A percentile compares a stretch with the other conserved stretches of the same genome.
phyloP scores from a whole-genome alignment of 2,797 vertebrate species.

The Pempheris klunzingeri region DNA sequence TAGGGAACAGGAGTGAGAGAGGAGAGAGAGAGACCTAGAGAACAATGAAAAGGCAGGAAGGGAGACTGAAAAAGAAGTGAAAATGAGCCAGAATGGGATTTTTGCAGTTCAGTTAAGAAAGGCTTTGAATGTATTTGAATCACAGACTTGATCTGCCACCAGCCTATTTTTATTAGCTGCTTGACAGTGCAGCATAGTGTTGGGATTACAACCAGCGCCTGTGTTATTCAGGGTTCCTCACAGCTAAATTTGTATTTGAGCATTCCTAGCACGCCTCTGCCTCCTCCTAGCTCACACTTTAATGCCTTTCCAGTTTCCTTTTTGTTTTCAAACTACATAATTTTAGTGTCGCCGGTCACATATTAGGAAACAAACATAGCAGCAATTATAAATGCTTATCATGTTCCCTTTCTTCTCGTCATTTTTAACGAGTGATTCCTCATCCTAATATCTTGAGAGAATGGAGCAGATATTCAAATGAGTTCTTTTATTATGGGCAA shows the following conservation, averaged over 20 bases:
- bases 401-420: slow-evolving; percentile 58
- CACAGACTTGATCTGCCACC: slow-evolving; percentile 85
- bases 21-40: slow-evolving; percentile 69
- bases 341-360: slow-evolving; percentile 80
- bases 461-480: slow-evolving; percentile 83
- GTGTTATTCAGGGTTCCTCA: slow-evolving; percentile 82
- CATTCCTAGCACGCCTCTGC: slow-evolving; percentile 76
- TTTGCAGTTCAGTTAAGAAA: slow-evolving; percentile 84
- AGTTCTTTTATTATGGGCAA: slow-evolving; percentile 82
- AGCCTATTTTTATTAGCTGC: slow-evolving; percentile 88
- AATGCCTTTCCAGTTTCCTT: slow-evolving; percentile 70
- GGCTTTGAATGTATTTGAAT: slow-evolving; percentile 87
- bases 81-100: slow-evolving; percentile 80
- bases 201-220: slow-evolving; percentile 84
- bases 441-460: slow-evolving; percentile 80
- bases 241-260: slow-evolving; percentile 79
- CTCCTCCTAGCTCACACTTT: slow-evolving; percentile 66
- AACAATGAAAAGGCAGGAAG: slow-evolving; percentile 58
- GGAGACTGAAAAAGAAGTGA: slow-evolving; percentile 58
- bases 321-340: slow-evolving; percentile 74
- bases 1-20: slow-evolving; percentile 67
- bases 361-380: slow-evolving; percentile 83
- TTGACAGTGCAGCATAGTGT: slow-evolving; percentile 85
- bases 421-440: slow-evolving; percentile 79
- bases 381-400: slow-evolving; percentile 84